Evolutionary conservation across 2,797 vertebrate species (phyloP), one percentile per base, ranked within the genome.

Genomic region (Falco columbarius): DNA sequence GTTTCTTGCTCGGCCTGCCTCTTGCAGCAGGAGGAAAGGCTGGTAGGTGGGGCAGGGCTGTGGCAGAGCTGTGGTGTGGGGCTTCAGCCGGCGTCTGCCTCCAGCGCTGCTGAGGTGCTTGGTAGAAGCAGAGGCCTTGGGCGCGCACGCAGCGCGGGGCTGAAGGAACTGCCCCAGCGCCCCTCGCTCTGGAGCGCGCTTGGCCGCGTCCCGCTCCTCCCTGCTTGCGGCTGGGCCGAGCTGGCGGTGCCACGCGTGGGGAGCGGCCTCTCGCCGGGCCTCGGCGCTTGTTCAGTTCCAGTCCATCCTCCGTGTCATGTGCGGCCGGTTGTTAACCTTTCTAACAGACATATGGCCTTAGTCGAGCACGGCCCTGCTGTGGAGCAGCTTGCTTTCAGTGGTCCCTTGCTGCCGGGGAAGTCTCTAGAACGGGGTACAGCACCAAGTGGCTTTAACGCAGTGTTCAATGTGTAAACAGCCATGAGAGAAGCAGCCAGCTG

Each of bases 361-460:
- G 44, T 62, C 19, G 12, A 9, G 38, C n/a, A 1, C 10, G 44
- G 15, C 30, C 12, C 12, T 14, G 67, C 65, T 34, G 1, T 9
- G 15, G 26, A 42, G 65, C 72, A 58, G 55, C 38, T 30, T 16
- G 56, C 24, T 71, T 27, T 38, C 17, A 7, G 54, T 3, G 4
- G 36, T 5, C 6, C 23, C 20, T 18, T 24, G 22, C 38, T 68
- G 55, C 34, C 26, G 4, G 34, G 49, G 80, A 14, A 12, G 18
- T 1, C 24, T n/a, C 30, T 14, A 13, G 58, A 16, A 21, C 1
- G 20, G 24, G 5, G 19, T 3, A 6, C 12, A 12, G 32, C 4
- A 1, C 3, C 9, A 40, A 38, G 34, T 3, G 51, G 32, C 20
- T 36, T 23, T n/a, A 17, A 20, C 10, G 4, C 1, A 0, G 16